Conservation (phyloP, 2,113 vertebrate species). For the Cygnus atratus region DNA sequence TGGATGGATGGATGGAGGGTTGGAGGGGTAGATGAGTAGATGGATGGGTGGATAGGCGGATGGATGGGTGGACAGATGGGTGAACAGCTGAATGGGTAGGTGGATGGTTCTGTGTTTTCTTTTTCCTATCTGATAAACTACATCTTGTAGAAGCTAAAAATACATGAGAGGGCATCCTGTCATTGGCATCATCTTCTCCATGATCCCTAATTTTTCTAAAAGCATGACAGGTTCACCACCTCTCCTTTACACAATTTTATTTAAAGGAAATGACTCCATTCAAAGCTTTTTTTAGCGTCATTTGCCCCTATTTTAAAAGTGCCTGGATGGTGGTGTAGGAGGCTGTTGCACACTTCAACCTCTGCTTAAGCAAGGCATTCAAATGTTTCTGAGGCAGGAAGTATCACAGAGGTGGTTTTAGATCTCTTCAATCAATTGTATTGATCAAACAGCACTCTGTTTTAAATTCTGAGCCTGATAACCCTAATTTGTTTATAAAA, state of each 20-base stretch:
- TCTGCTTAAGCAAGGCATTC: background rate
- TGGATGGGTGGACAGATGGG: background rate
- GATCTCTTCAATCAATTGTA: slow-evolving; percentile 42
- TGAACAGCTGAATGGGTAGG: too few relatives aligned
- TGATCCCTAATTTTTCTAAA: background rate
- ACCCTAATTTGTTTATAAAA: slow-evolving; percentile 57
- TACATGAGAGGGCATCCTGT: background rate
- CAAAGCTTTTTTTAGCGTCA: background rate
- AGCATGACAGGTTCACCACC: background rate
- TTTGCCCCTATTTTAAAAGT: background rate
- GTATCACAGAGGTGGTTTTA: background rate
- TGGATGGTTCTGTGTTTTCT: background rate
- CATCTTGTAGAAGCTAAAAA: background rate
- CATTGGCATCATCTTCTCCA: background rate
- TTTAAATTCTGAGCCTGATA: slow-evolving; percentile 47
- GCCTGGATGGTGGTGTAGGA: background rate
- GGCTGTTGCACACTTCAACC: background rate
- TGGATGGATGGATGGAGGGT: background rate
- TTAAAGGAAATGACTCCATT: background rate
- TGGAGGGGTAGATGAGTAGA: too few relatives aligned
- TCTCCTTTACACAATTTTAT: background rate
- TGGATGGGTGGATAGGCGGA: rapidly evolving
- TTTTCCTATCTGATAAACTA: background rate
- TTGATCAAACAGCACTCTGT: slow-evolving; percentile 19
- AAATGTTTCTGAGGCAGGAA: background rate